These are phyloP conservation scores for Dynastes maya DNA, from an alignment of 2,888 invertebrate species.

Conservation along the genomic window DNA sequence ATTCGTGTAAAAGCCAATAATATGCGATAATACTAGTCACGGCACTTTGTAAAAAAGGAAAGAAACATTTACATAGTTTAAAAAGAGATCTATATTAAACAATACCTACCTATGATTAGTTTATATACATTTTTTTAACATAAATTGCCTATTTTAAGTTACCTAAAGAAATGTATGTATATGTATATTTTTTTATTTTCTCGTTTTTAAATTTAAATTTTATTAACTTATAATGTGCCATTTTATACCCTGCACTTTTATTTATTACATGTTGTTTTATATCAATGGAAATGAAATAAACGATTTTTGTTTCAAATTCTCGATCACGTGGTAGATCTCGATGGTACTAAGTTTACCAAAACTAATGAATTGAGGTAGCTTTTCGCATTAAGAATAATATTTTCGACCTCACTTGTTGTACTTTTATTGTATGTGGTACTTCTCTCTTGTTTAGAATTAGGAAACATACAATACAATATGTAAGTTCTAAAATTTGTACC, in stretches of 20 bases:
- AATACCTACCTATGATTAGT: constrained; percentile 63
- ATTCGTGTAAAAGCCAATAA: constrained; percentile 57
- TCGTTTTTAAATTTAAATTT: constrained; percentile 35
- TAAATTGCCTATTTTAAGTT: constrained; percentile 60
- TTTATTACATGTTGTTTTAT: constrained; percentile 18
- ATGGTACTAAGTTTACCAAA: constrained; percentile 25
- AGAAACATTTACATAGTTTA: constrained; percentile 65
- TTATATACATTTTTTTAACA: constrained; percentile 59
- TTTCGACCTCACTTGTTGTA: background rate
- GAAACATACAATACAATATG: background rate
- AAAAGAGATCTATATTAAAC: constrained; percentile 55
- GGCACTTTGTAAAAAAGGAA: constrained; percentile 66
- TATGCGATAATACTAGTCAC: constrained; percentile 69
- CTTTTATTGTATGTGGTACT: background rate
- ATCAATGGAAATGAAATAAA: background rate
- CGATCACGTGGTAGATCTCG: constrained; percentile 12
- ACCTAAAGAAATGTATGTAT: constrained; percentile 55
- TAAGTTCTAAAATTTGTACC: no score
- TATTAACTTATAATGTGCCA: constrained; percentile 54
- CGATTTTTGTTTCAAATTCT: constrained; percentile 6
- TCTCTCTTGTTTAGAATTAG: background rate
- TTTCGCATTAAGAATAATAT: background rate
- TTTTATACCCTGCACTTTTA: constrained; percentile 54
- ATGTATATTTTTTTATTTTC: constrained; percentile 49
- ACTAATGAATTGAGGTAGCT: background rate